Evolutionary conservation across 2,888 invertebrate genomes (phyloP).

Genomic region (Dicyrtomina minuta): DNA sequence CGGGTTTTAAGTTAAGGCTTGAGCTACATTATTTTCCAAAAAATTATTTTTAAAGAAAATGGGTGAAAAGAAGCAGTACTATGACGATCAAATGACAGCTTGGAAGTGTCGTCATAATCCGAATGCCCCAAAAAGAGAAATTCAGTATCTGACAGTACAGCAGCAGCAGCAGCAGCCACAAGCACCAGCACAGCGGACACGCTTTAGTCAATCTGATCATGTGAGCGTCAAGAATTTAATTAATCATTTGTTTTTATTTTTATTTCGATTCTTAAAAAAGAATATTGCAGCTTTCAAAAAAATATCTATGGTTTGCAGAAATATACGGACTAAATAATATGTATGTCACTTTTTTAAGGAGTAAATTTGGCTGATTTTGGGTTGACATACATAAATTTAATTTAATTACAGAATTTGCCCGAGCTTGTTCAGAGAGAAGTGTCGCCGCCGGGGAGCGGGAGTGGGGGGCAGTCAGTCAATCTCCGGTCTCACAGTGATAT

Average conservation of each 20-base stretch:
- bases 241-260: slow-evolving; percentile 7
- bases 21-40: too few relatives aligned
- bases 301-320: too few relatives aligned
- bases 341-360: too few relatives aligned
- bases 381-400: too few relatives aligned
- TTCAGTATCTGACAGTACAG: slow-evolving; percentile 8
- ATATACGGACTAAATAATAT: too few relatives aligned
- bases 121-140: background rate
- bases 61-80: slow-evolving; percentile 29
- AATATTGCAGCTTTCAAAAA: too few relatives aligned
- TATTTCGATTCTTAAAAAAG: background rate
- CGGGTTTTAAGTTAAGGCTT: too few relatives aligned
- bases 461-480: slow-evolving; percentile 22
- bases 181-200: slow-evolving; percentile 5
- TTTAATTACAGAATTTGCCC: slow-evolving; percentile 34
- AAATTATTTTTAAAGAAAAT: too few relatives aligned
- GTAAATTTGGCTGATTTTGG: too few relatives aligned
- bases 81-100: slow-evolving; percentile 27
- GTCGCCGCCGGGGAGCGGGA: background rate
- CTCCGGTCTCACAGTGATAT: slow-evolving; percentile 30
- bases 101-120: slow-evolving; percentile 28
- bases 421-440: slow-evolving; percentile 22
- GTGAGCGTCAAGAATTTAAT: slow-evolving; percentile 5
- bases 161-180: background rate
- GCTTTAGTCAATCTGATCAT: slow-evolving; percentile 23